Evolutionary conservation across 2,113 vertebrate genomes (phyloP).

Genomic region (Phyllopteryx taeniolatus): DNA sequence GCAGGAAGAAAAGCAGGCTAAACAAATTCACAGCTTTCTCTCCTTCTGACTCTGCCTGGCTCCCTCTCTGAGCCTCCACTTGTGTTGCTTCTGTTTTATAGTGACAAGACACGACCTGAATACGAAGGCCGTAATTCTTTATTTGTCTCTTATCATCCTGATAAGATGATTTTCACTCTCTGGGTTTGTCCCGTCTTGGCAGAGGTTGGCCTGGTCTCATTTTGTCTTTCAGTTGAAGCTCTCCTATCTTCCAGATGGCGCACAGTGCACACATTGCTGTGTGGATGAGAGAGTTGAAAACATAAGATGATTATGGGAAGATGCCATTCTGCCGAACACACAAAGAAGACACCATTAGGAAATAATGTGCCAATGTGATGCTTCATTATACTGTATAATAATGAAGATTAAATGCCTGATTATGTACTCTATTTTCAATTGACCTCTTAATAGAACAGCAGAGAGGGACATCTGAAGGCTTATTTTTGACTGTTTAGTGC

Average conservation of each 20-base stretch:
- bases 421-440: slow-evolving; percentile 28
- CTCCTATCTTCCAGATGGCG: slow-evolving; percentile 42
- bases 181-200: slow-evolving; percentile 62
- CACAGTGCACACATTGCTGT: slow-evolving; percentile 36
- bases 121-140: slow-evolving; percentile 68
- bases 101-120: slow-evolving; percentile 68
- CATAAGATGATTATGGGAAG: slow-evolving; percentile 54
- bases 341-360: slow-evolving; percentile 35
- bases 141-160: slow-evolving; percentile 59
- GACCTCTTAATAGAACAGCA: slow-evolving; percentile 12
- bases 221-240: slow-evolving; percentile 48
- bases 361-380: slow-evolving; percentile 33
- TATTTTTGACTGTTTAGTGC: slow-evolving; percentile 24
- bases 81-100: slow-evolving; percentile 60
- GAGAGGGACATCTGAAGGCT: slow-evolving; percentile 22
- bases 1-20: slow-evolving; percentile 55
- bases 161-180: slow-evolving; percentile 68
- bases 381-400: slow-evolving; percentile 22
- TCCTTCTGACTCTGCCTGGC: slow-evolving; percentile 11
- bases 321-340: slow-evolving; percentile 42
- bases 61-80: slow-evolving; percentile 35
- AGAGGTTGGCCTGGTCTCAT: slow-evolving; percentile 56
- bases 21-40: slow-evolving; percentile 54
- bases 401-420: slow-evolving; percentile 24
- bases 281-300: slow-evolving; percentile 32